A percentile compares a stretch with the other conserved stretches of the same genome.
Conservation (phyloP, 2,797 vertebrate genomes). For the Argentina silus region DNA sequence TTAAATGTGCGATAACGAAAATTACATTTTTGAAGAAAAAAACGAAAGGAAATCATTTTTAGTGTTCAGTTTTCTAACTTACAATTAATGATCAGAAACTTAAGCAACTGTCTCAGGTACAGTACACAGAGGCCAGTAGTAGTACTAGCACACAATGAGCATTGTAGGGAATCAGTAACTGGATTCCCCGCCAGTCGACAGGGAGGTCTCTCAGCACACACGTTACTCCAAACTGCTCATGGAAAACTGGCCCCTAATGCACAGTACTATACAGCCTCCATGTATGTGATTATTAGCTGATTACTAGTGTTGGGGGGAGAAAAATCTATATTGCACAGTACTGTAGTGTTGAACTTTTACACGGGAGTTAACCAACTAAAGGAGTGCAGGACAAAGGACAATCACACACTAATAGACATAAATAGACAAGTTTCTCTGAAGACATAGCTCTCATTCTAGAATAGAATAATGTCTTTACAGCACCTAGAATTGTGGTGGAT, state of each 20-base stretch:
- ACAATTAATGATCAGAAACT: not conserved
- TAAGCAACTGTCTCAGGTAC: slow-evolving; percentile 73
- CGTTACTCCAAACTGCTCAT: not conserved
- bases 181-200: slow-evolving; percentile 48
- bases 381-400: not conserved
- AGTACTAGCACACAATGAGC: slow-evolving; percentile 60
- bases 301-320: not conserved
- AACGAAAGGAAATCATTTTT: not conserved
- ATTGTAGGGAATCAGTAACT: slow-evolving; percentile 45
- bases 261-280: not conserved
- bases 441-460: slow-evolving; percentile 19
- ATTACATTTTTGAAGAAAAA: not conserved
- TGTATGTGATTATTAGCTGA: not conserved
- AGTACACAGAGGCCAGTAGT: slow-evolving; percentile 44
- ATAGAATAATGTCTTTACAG: slow-evolving; percentile 50
- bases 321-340: slow-evolving; percentile 12
- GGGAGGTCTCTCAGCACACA: slow-evolving; percentile 17
- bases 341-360: not conserved
- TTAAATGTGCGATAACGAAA: not conserved
- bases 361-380: not conserved
- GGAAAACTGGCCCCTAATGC: not conserved
- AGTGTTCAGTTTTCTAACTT: not conserved
- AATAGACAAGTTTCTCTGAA: slow-evolving; percentile 11
- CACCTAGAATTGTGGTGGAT: not conserved
- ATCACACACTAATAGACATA: not conserved